These are phyloP conservation scores for Stenurella melanura DNA, from an alignment of 2,888 invertebrate genomes.

Conservation along the genomic window DNA sequence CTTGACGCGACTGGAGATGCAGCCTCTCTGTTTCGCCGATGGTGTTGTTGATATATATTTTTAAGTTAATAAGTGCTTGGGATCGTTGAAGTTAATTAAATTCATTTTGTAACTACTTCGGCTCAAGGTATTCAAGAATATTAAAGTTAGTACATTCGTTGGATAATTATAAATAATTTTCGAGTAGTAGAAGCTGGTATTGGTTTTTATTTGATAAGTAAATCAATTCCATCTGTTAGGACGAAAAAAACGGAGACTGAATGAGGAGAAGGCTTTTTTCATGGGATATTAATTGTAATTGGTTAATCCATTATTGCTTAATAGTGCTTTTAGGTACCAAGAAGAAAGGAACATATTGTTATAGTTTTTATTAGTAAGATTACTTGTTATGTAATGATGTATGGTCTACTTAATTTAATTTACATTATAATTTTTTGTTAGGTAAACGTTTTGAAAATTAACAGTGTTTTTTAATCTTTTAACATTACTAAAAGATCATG, in stretches of 20 bases:
- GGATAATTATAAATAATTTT: background rate
- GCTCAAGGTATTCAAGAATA: background rate
- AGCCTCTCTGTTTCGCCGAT: background rate
- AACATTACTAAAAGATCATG: no score
- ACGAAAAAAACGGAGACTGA: background rate
- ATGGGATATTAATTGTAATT: no score
- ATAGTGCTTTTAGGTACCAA: no score
- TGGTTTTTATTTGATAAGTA: background rate
- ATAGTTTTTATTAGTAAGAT: no score
- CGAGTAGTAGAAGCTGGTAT: background rate
- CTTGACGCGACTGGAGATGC: constrained; percentile 2
- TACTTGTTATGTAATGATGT: no score
- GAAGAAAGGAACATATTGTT: no score
- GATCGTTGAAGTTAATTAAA: background rate
- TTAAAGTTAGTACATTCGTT: background rate
- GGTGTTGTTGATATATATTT: background rate
- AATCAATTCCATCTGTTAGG: constrained; percentile 7
- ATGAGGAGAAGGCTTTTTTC: no score
- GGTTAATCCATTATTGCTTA: no score
- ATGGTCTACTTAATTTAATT: no score
- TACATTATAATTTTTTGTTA: no score
- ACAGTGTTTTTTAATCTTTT: no score
- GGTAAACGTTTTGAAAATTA: no score
- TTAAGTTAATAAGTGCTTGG: background rate
- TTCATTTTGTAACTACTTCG: background rate